Conservation (phyloP, 2,113 vertebrate species). For the Neoarius graeffei region DNA sequence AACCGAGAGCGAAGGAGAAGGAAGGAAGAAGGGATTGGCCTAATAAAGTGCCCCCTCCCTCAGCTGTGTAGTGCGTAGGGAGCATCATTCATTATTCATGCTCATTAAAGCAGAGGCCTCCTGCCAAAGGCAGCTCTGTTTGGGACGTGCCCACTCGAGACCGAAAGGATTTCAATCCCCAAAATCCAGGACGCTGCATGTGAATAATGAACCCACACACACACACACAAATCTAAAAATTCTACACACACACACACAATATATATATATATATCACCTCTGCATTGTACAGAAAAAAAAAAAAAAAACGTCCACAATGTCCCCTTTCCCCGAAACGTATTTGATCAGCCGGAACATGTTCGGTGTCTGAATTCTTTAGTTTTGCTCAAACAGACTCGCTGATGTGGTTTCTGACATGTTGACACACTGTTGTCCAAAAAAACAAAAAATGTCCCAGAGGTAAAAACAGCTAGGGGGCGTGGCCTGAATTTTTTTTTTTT, state of each 20-base stretch:
- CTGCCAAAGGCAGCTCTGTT: constrained; percentile 80
- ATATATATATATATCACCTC: neutral
- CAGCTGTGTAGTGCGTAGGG: constrained; percentile 74
- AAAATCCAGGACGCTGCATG: constrained; percentile 76
- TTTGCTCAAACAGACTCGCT: constrained; percentile 17
- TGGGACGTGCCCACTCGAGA: constrained; percentile 81
- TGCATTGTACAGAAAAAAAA: neutral
- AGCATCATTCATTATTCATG: constrained; percentile 83
- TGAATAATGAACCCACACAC: constrained; percentile 63
- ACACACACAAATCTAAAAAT: constrained; percentile 18
- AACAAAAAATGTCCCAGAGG: neutral
- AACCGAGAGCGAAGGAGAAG: neutral
- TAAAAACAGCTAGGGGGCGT: constrained; percentile 4
- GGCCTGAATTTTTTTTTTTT: neutral
- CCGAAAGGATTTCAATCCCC: constrained; percentile 65
- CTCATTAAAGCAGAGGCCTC: constrained; percentile 82
- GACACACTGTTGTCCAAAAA: neutral
- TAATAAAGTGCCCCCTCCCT: constrained; percentile 77
- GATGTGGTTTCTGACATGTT: constrained; percentile 5
- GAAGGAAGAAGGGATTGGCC: constrained; percentile 62
- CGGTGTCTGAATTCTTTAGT: constrained; percentile 14
- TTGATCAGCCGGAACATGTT: constrained; percentile 25
- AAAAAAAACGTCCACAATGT: neutral
- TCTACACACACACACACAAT: constrained; percentile 32
- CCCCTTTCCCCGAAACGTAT: neutral